Evolutionary conservation across 2,888 invertebrate species (phyloP).

Genomic region (Euclidia mi): DNA sequence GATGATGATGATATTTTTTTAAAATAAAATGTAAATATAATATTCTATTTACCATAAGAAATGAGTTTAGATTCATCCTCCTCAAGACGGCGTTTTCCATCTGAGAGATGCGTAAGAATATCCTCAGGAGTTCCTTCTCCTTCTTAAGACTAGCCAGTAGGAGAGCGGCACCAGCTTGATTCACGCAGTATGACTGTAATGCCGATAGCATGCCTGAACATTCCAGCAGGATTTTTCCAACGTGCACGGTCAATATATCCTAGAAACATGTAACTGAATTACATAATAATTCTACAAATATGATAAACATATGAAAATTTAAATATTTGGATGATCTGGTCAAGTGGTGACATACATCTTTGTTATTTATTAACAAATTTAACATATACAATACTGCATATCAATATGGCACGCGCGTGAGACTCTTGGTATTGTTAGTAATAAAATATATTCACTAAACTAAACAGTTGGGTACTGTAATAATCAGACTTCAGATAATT

Average conservation of each 20-base stretch:
- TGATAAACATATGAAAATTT: no score
- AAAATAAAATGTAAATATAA: background rate
- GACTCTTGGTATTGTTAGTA: no score
- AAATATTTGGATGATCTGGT: no score
- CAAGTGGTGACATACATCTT: no score
- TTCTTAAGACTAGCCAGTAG: conserved; percentile 97
- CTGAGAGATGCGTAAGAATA: conserved; percentile 98
- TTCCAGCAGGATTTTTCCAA: conserved; percentile 97
- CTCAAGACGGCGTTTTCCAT: conserved; percentile 98
- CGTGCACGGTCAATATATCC: conserved; percentile 96
- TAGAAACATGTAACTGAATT: conserved; percentile 54
- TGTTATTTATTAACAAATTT: no score
- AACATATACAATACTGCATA: no score
- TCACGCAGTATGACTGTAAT: conserved; percentile 98
- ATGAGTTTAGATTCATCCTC: conserved; percentile 99
- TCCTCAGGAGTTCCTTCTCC: conserved; percentile 97
- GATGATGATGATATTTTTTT: no score
- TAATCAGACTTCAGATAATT: no score
- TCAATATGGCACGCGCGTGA: no score
- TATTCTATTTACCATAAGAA: conserved; percentile 96
- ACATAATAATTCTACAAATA: no score
- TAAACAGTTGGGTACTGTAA: no score
- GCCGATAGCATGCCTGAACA: conserved; percentile 98
- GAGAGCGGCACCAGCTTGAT: conserved; percentile 97
- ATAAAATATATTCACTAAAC: no score